A percentile compares a stretch with the other conserved stretches of the same genome.
Conservation (phyloP, 35 echinoderm and acorn worm genomes). For the Ophioderma brevispina region DNA sequence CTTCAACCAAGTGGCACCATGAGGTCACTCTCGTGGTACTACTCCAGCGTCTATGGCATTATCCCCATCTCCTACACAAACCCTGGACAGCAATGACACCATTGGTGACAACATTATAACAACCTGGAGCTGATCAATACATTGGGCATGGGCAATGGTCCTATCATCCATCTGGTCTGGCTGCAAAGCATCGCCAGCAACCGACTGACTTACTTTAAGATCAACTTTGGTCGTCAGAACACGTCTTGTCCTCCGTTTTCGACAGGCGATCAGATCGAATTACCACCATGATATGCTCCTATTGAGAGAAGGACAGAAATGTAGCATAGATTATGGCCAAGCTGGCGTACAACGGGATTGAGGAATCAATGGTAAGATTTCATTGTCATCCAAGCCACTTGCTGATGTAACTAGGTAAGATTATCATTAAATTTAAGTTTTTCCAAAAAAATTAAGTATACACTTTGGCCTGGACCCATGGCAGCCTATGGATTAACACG, state of each 20-base stretch:
- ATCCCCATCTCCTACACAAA: constrained; percentile 23
- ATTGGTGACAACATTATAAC: constrained; percentile 47
- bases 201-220: not conserved
- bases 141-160: constrained; percentile 65
- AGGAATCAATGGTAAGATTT: constrained; percentile 74
- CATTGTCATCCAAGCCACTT: no score
- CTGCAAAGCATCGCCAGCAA: constrained; percentile 17
- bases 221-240: constrained; percentile 29
- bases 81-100: constrained; percentile 29
- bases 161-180: constrained; percentile 45
- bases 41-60: constrained; percentile 3
- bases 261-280: not conserved
- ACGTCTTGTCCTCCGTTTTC: not conserved
- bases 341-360: constrained; percentile 72
- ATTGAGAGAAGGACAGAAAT: not conserved
- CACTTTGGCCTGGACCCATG: no score
- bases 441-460: no score
- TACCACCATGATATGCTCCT: not conserved
- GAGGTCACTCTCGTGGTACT: not conserved
- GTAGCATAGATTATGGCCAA: constrained; percentile 53
- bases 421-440: no score
- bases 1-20: not conserved
- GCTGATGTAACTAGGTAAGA: no score
- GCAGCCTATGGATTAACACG: no score
- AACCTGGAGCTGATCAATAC: constrained; percentile 33